Percentiles rank a stretch among this genome's conserved stretches.
Conservation (phyloP, 2,888 invertebrate species). For the Pandemis cinnamomeana region DNA sequence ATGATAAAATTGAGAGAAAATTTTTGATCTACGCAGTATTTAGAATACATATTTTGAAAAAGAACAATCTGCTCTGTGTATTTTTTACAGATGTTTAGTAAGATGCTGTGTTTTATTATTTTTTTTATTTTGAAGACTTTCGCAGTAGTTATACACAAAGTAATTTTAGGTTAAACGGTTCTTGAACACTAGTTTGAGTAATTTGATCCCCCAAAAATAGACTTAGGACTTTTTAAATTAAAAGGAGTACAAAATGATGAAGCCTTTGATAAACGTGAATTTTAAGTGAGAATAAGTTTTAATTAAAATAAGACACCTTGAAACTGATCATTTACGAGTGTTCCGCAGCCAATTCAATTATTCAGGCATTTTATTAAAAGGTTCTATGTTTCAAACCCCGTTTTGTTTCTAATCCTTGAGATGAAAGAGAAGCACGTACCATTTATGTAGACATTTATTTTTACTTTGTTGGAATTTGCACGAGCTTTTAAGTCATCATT, state of each 20-base stretch:
- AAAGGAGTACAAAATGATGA: neutral
- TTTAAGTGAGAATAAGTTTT: neutral
- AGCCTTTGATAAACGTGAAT: neutral
- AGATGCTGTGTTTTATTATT: too few relatives aligned
- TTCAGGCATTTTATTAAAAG: neutral
- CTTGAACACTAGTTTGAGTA: neutral
- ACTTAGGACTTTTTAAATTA: neutral
- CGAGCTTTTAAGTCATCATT: too few relatives aligned
- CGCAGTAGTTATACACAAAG: too few relatives aligned
- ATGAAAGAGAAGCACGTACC: too few relatives aligned
- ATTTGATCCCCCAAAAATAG: neutral
- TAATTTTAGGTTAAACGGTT: neutral
- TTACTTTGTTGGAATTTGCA: too few relatives aligned
- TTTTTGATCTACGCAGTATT: too few relatives aligned
- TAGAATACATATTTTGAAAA: too few relatives aligned
- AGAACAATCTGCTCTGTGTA: too few relatives aligned
- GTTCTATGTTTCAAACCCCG: neutral
- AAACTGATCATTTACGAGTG: neutral
- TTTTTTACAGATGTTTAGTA: too few relatives aligned
- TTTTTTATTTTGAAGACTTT: too few relatives aligned
- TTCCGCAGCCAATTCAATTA: neutral
- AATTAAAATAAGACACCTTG: slow-evolving; percentile 10
- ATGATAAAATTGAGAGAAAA: too few relatives aligned
- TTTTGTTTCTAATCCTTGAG: neutral
- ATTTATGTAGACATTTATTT: too few relatives aligned